Percentiles rank a stretch among this genome's conserved stretches.
phyloP scores from a whole-genome alignment of 1,140 invertebrate species.

The Goniozus legneri region DNA sequence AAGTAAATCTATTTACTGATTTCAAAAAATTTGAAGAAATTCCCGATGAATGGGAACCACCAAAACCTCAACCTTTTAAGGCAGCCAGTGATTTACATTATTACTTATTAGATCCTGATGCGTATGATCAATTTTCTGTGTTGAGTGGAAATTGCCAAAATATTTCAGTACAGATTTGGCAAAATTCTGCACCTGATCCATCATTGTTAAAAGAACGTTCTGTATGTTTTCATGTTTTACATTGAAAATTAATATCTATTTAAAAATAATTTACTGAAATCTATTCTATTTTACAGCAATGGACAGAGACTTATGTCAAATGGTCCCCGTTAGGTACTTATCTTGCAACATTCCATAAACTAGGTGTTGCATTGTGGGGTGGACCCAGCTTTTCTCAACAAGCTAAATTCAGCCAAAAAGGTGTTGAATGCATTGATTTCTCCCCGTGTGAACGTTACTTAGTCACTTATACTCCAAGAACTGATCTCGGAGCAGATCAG shows the following conservation, averaged over 20 bases:
- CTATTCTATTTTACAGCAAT: slow-evolving; percentile 55
- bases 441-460: slow-evolving; percentile 97
- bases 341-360: slow-evolving; percentile 90
- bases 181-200: slow-evolving; percentile 87
- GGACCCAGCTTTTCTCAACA: slow-evolving; percentile 90
- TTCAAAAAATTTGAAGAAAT: slow-evolving; percentile 94
- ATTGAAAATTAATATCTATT: neutral
- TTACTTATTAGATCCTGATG: slow-evolving; percentile 89
- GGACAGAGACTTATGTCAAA: slow-evolving; percentile 93
- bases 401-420: slow-evolving; percentile 84
- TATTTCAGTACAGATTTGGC: slow-evolving; percentile 82
- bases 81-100: slow-evolving; percentile 86
- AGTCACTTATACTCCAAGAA: slow-evolving; percentile 83
- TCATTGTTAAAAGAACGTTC: slow-evolving; percentile 76
- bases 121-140: slow-evolving; percentile 92
- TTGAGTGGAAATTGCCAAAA: slow-evolving; percentile 73
- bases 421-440: slow-evolving; percentile 95
- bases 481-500: slow-evolving; percentile 63
- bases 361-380: slow-evolving; percentile 96
- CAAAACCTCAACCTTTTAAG: slow-evolving; percentile 81
- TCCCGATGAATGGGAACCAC: slow-evolving; percentile 89
- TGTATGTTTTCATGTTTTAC: slow-evolving; percentile 54
- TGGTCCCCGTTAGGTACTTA: slow-evolving; percentile 98
- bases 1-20: slow-evolving; percentile 94
- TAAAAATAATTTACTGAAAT: neutral